These are phyloP conservation scores for Coendou prehensilis DNA, from an alignment of 2,797 vertebrate species.

Conservation along the genomic window DNA sequence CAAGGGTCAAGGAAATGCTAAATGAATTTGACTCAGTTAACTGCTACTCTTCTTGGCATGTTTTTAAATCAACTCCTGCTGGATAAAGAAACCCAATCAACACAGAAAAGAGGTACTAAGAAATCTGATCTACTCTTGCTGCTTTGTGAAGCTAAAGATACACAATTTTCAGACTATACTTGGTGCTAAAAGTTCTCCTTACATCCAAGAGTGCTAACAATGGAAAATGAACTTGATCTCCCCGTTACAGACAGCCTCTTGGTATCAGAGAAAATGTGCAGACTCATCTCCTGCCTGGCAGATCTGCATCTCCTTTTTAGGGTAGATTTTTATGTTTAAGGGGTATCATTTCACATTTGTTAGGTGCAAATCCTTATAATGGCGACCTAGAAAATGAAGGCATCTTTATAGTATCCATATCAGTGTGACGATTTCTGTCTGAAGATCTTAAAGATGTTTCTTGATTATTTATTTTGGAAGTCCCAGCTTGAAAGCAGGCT, in stretches of 20 bases:
- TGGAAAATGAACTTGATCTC: conserved; percentile 6
- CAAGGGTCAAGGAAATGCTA: background rate
- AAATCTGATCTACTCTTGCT: background rate
- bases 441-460: background rate
- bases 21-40: background rate
- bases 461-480: background rate
- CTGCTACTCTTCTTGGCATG: background rate
- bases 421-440: background rate
- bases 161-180: background rate
- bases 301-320: background rate
- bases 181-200: background rate
- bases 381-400: background rate
- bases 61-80: background rate
- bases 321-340: background rate
- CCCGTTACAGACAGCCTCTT: background rate
- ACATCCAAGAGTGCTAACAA: background rate
- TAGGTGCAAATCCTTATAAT: background rate
- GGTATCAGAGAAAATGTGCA: background rate
- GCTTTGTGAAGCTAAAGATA: background rate
- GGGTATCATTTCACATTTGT: background rate
- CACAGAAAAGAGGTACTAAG: background rate
- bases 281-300: background rate
- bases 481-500: background rate
- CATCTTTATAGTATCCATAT: background rate
- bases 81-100: conserved; percentile 7